Evolutionary conservation across 1,140 invertebrate genomes (phyloP), one percentile per base, ranked within the genome.

Genomic region (Pseudachorutes palmiensis): DNA sequence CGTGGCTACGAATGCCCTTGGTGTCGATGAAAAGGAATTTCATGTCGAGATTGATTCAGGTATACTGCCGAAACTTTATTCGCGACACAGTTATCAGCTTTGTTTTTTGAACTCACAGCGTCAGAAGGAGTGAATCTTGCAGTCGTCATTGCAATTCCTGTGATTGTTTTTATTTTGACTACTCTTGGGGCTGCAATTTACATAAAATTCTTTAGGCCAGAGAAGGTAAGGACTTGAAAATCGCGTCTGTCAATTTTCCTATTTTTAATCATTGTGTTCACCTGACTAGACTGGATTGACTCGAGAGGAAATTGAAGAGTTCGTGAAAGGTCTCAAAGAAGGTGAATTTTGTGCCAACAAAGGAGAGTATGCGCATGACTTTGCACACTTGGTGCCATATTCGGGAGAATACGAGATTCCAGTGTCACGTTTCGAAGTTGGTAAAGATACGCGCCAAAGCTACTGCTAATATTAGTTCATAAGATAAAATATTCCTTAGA

Each of bases 241-340:
- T n/a, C n/a, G n/a, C n/a, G n/a, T 41, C 19, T 41, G 5, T 41
- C 19, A 5, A 41, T 41, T 41, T 41, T 41, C 5, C 5, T 9
- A 41, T 9, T 41, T 41, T 41, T 41, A 41, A 41, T 41, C 5
- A 41, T 41, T 41, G 5, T 41, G 5, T 41, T 41, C 5, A 41
- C 19, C 36, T 41, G 5, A 9, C 24, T 2, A 64, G 62, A 64
- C 45, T 3, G 62, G 62, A 14, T 28, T 64, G 12, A 64, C 62
- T 1, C 9, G 31, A 64, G 24, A 64, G 31, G 62, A 64, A 45
- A 31, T 64, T 14, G 26, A 64, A 49, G 62, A 64, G 19, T 64
- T 64, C 22, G 2, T 29, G 2, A 48, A 64, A 51, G 62, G 62
- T 16, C 28, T 64, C 29, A 64, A 64, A 49, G 24, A 1, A 31